These are phyloP conservation scores for Haemorhous mexicanus DNA, from an alignment of 2,113 vertebrate species.

Conservation along the genomic window DNA sequence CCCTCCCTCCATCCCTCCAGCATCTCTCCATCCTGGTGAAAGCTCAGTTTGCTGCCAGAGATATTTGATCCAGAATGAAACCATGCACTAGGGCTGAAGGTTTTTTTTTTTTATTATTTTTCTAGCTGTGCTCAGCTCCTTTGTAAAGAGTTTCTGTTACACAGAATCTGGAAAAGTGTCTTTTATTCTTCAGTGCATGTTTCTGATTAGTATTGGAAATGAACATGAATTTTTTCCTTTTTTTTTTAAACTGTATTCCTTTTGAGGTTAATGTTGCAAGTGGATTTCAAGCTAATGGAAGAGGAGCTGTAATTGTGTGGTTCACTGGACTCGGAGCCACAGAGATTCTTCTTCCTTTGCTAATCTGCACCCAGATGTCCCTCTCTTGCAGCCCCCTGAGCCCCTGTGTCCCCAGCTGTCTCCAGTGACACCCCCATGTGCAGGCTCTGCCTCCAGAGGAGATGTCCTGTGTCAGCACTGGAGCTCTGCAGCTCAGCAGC, in stretches of 20 bases:
- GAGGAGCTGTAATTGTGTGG: not conserved
- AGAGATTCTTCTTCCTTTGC: not conserved
- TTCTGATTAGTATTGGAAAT: conserved; percentile 64
- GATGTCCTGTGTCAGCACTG: not conserved
- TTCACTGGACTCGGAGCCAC: not conserved
- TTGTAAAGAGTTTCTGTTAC: conserved; percentile 13
- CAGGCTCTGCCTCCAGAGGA: not conserved
- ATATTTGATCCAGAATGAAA: conserved; percentile 4
- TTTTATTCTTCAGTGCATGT: conserved; percentile 22
- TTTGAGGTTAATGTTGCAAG: conserved; percentile 34
- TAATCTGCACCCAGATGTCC: not conserved
- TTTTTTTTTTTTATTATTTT: not conserved
- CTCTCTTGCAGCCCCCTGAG: not conserved
- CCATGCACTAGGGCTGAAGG: not conserved
- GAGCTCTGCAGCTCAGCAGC: not conserved
- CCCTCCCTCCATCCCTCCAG: not conserved
- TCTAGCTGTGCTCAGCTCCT: conserved; percentile 42
- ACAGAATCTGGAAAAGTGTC: conserved; percentile 18
- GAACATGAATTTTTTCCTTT: not conserved
- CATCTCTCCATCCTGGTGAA: not conserved
- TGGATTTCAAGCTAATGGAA: conserved; percentile 25
- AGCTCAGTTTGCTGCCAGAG: not conserved
- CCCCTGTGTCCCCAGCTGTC: not conserved
- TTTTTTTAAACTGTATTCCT: not conserved
- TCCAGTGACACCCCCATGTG: not conserved